Evolutionary conservation across 2,113 vertebrate genomes (phyloP).

Genomic region (Hydropotes inermis): DNA sequence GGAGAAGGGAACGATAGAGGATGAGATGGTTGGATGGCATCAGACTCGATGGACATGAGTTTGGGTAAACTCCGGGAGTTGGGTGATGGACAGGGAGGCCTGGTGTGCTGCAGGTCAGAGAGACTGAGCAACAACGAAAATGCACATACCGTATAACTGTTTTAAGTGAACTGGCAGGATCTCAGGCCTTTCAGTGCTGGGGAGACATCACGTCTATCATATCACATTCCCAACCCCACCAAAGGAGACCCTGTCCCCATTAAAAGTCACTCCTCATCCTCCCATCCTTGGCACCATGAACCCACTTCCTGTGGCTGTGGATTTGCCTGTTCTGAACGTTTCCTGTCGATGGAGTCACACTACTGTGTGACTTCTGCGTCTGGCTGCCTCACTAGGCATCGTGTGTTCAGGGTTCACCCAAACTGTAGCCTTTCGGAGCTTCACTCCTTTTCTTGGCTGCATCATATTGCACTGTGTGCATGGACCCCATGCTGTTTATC

Average conservation of each 20-base stretch:
- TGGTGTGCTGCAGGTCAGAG: accelerated
- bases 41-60: accelerated
- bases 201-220: accelerated
- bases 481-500: neutral
- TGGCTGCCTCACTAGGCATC: too few species aligned
- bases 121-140: neutral
- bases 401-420: accelerated
- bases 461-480: accelerated
- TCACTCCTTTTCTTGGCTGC: neutral
- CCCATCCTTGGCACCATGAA: accelerated
- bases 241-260: neutral
- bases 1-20: neutral
- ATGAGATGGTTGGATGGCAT: accelerated
- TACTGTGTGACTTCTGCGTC: too few species aligned
- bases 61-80: accelerated
- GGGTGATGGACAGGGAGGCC: neutral
- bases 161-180: accelerated
- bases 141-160: accelerated
- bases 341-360: accelerated
- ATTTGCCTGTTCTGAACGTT: accelerated
- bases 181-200: neutral
- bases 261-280: neutral
- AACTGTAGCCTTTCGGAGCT: accelerated
- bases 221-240: neutral
- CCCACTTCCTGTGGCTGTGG: neutral